Conservation (phyloP, 2,113 vertebrate genomes). For the Macaca mulatta region DNA sequence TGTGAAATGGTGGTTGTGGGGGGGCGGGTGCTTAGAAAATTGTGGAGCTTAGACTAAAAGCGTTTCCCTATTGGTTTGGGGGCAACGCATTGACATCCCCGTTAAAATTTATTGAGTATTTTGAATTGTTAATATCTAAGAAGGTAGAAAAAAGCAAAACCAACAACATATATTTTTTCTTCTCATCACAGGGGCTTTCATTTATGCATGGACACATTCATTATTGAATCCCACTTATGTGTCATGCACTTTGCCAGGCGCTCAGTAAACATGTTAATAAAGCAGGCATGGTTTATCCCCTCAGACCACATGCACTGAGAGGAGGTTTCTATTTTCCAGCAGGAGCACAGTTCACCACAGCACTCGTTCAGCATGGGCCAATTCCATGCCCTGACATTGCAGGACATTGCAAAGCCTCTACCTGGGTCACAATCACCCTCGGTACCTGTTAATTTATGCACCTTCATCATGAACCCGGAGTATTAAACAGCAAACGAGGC, state of each 20-base stretch:
- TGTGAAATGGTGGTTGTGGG: too few species aligned
- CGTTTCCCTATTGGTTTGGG: too few species aligned
- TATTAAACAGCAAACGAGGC: not conserved
- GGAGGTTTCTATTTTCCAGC: not conserved
- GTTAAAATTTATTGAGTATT: not conserved
- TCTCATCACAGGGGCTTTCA: not conserved
- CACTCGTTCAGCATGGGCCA: fast-evolving
- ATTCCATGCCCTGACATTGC: fast-evolving
- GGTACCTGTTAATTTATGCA: fast-evolving
- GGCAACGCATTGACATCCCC: not conserved
- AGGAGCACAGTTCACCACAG: not conserved
- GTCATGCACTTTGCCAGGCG: not conserved
- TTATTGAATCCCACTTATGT: not conserved
- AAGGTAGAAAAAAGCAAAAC: not conserved
- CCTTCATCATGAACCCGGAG: not conserved
- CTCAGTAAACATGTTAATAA: fast-evolving
- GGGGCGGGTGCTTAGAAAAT: too few species aligned
- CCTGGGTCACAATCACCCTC: fast-evolving
- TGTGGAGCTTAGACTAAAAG: too few species aligned
- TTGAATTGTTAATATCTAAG: not conserved
- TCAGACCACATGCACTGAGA: too few species aligned
- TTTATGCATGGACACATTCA: fast-evolving
- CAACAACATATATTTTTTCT: not conserved
- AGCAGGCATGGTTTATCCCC: not conserved
- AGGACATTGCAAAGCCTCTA: fast-evolving